Conservation (phyloP, 2,888 invertebrate genomes). For the Eumerus sabulonum region DNA sequence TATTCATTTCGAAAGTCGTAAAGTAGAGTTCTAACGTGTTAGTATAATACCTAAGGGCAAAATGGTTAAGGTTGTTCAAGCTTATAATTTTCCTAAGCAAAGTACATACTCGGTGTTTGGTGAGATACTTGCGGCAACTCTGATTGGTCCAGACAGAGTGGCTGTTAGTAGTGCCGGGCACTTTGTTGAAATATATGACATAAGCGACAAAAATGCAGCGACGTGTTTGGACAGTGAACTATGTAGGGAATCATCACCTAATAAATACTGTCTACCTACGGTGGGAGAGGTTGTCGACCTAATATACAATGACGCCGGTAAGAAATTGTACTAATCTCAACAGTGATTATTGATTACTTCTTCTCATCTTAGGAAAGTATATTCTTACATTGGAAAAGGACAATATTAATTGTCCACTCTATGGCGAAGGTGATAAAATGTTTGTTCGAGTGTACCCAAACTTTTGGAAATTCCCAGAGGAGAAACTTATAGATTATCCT, state of each 20-base stretch:
- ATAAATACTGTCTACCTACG: conserved; percentile 83
- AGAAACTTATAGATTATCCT: conserved; percentile 79
- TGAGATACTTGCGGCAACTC: conserved; percentile 76
- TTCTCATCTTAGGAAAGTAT: conserved; percentile 73
- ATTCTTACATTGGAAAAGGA: conserved; percentile 76
- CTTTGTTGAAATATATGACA: conserved; percentile 77
- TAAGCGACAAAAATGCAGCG: conserved; percentile 70
- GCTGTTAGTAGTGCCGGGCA: conserved; percentile 78
- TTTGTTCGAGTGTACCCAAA: conserved; percentile 86
- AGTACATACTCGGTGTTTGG: conserved; percentile 77
- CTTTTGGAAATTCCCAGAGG: conserved; percentile 80
- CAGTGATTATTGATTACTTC: too few relatives aligned
- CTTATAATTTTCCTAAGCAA: conserved; percentile 78
- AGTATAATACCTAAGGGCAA: conserved; percentile 49
- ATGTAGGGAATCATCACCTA: conserved; percentile 72
- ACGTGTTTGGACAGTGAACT: conserved; percentile 49
- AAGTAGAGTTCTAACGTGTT: too few relatives aligned
- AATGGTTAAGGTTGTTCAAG: conserved; percentile 78
- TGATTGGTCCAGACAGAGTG: conserved; percentile 75
- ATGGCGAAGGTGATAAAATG: conserved; percentile 77
- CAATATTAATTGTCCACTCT: conserved; percentile 76
- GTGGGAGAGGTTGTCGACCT: conserved; percentile 86
- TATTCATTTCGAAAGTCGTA: conserved; percentile 6
- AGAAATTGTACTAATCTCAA: conserved; percentile 55
- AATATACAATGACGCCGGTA: conserved; percentile 84